Base-by-base conservation (phyloP, 1,140 invertebrate species). In the Thrips palmi region DNA sequence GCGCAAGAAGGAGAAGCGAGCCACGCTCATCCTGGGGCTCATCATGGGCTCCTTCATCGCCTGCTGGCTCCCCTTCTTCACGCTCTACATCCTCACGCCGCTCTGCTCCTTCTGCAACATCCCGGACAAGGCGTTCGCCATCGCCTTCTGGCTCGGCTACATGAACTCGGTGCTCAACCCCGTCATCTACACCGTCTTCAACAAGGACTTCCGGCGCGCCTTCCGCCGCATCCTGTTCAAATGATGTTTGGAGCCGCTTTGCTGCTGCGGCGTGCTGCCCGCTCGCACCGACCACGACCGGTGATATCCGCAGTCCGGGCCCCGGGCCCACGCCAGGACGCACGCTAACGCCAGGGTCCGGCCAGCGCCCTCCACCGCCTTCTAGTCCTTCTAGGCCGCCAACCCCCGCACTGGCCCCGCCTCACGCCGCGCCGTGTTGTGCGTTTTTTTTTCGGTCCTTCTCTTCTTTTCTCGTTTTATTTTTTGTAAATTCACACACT, bases 21-120 rank as follows among this genome's bases (percentile, higher is more conserved):
- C 94, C 0, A 98, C 94, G 0, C 63, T 98, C 3, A 93, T 97
- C 42, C 62, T 99, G 32, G 94, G 93, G 23, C 70, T 99, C 32
- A 97, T 99, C 44, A 96, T 98, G 85, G 91, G 89, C 37, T 91
- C 89, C 41, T 99, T 99, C 58, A 97, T 97, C 49, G 74, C 91
- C 24, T 97, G 91, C 52, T 99, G 96, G 94, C 65, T 97, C 48
- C 96, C 94, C 0, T 98, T 98, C 60, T 98, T 98, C 70, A 79
- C 92, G 52, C 67, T 92, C 29, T 93, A 92, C 56, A 87, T 92
- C 47, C 55, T 89, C 23, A 77, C 79, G 49, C 82, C 87, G 1
- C 61, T 85, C 14, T 87, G 83, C 51, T 53, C 54, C 24, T 45
- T 47, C 1, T 77, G 82, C 55, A 58, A 74, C 11, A 85, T 91